Percentiles rank a stretch among this genome's conserved stretches.
phyloP scores from a whole-genome alignment of 2,888 invertebrate species.

The Fragum fragum region DNA sequence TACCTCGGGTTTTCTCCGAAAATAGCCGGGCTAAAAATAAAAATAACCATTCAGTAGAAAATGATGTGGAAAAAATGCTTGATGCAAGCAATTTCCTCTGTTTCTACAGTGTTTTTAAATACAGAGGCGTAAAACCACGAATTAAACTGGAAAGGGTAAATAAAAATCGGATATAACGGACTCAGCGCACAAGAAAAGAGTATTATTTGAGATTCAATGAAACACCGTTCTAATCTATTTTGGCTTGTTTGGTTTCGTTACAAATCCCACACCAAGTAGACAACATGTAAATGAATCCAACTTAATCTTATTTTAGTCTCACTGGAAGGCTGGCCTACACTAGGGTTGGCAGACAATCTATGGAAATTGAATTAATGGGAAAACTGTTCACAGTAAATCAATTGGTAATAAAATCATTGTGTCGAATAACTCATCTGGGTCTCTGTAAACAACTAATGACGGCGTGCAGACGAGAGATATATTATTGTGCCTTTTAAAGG shows the following conservation, averaged over 20 bases:
- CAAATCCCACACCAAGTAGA: constrained; percentile 2
- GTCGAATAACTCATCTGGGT: constrained; percentile 22
- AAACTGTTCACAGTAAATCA: constrained; percentile 46
- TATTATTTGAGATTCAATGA: not conserved
- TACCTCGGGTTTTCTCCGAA: too few relatives aligned
- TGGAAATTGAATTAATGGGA: constrained; percentile 42
- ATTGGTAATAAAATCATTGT: constrained; percentile 59
- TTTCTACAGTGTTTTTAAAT: too few relatives aligned
- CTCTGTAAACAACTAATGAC: not conserved
- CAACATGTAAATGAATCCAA: constrained; percentile 11
- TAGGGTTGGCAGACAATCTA: constrained; percentile 4
- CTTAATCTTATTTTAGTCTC: constrained; percentile 9
- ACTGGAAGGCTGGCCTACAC: not conserved
- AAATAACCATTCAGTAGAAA: too few relatives aligned
- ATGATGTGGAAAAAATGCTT: too few relatives aligned
- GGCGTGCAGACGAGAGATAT: not conserved
- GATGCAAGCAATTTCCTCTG: too few relatives aligned
- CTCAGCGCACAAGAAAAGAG: too few relatives aligned
- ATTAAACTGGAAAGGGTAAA: too few relatives aligned
- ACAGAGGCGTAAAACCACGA: too few relatives aligned
- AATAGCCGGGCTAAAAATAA: too few relatives aligned
- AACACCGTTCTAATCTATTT: not conserved
- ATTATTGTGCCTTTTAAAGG: too few relatives aligned
- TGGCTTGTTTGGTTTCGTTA: not conserved
- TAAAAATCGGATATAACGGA: too few relatives aligned